Percentiles rank a stretch among this genome's conserved stretches.
Evolutionary conservation across 2,888 invertebrate genomes (phyloP).

Genomic region (Physocephala rufipes): DNA sequence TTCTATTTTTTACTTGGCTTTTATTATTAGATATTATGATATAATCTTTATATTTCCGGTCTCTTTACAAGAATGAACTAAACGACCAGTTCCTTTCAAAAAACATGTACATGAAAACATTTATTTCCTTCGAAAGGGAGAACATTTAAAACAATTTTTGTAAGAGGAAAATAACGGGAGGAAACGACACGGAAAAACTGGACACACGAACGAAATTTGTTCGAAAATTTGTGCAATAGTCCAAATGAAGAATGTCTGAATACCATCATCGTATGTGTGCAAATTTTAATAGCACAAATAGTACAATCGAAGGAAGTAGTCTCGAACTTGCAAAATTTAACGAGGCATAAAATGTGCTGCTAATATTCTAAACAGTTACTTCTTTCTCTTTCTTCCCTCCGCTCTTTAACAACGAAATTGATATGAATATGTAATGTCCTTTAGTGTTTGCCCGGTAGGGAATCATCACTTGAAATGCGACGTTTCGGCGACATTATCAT

Average conservation of each 20-base stretch:
- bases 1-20: neutral
- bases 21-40: slow-evolving; percentile 12
- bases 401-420: neutral
- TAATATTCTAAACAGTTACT: neutral
- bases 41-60: neutral
- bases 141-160: neutral
- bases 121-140: neutral
- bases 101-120: neutral
- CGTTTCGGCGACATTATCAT: too few relatives aligned
- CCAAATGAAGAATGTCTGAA: too few relatives aligned
- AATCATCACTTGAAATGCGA: too few relatives aligned
- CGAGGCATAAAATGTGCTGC: slow-evolving; percentile 3
- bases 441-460: too few relatives aligned
- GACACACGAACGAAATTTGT: too few relatives aligned
- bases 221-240: too few relatives aligned
- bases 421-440: too few relatives aligned
- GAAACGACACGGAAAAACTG: neutral
- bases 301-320: neutral
- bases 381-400: neutral
- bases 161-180: neutral
- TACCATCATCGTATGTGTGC: neutral
- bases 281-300: neutral
- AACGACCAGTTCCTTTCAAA: neutral
- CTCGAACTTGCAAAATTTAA: neutral
- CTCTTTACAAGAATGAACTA: neutral